Base-by-base conservation (phyloP, 2,797 vertebrate genomes). In the Masticophis lateralis region DNA sequence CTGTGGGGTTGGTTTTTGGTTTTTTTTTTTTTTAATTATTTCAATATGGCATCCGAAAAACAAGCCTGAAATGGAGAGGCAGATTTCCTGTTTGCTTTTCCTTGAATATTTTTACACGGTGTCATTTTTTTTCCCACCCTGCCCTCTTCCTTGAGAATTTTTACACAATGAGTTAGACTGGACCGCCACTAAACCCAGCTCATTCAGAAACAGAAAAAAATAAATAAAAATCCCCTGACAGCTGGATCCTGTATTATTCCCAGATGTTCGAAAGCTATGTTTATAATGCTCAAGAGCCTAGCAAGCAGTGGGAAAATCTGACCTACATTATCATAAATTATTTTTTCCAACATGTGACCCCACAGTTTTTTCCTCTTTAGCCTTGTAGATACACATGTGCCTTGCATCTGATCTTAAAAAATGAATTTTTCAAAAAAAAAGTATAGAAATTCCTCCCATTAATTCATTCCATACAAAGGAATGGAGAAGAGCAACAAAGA, bases 71-170 rank as follows among this genome's bases (percentile, higher is more conserved):
- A 96, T 94, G 97, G 96, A 97, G 97, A 96, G 96, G 96, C 97
- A 95, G 95, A 60, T 96, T 94, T 97, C 97, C 97, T 97, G 95
- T 96, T 97, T 95, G 94, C 96, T 97, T 96, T 94, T 97, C 97
- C 96, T 95, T 96, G 93, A 97, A 97, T 97, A 96, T 95, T 97
- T 98, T 96, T 94, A 96, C 55, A 87, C 91, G 95, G 96, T 95
- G 97, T 97, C 97, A 97, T 93, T 97, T 97, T 97, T 97, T 97
- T 97, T 96, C 97, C 98, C 98, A 97, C 98, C 97, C 98, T 97
- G 93, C 97, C 98, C 97, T 98, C 95, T 98, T 97, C 98, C 97
- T 98, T 96, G 97, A 94, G 96, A 95, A 96, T 97, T 97, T 97
- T 97, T 96, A 97, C 95, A 97, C 97, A 98, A 97, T 98, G 97